Evolutionary conservation across 64 coral and sea anemone genomes (phyloP).

Genomic region (Astreopora myriophthalma): DNA sequence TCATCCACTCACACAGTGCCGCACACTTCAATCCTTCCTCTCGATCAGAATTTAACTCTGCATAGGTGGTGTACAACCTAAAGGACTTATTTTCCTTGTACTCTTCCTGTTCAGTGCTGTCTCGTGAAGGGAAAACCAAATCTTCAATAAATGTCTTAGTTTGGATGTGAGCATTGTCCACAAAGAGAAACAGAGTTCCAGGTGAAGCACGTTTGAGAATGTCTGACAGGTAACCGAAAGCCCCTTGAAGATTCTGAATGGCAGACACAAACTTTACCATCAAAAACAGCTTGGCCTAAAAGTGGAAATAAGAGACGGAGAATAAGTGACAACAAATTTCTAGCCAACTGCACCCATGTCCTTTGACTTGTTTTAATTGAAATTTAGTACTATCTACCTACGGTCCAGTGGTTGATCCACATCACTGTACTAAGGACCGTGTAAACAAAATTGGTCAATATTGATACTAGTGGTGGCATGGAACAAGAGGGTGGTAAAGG

Average conservation of each 20-base stretch:
- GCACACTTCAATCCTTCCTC: slow-evolving; percentile 78
- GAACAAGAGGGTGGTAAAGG: too few species aligned
- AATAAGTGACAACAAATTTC: too few species aligned
- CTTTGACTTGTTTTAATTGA: too few species aligned
- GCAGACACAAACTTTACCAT: slow-evolving; percentile 97
- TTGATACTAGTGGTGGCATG: too few species aligned
- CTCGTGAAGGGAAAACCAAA: slow-evolving; percentile 79
- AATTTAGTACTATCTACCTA: too few species aligned
- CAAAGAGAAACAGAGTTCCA: slow-evolving; percentile 91
- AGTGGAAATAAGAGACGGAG: background rate
- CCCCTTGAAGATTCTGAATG: slow-evolving; percentile 89
- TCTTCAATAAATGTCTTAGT: slow-evolving; percentile 95
- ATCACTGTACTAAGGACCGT: too few species aligned
- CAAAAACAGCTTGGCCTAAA: slow-evolving; percentile 85
- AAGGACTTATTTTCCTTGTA: slow-evolving; percentile 82
- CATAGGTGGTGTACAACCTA: slow-evolving; percentile 93
- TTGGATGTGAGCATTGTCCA: slow-evolving; percentile 98
- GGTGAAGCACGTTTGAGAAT: slow-evolving; percentile 63
- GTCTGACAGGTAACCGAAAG: slow-evolving; percentile 71
- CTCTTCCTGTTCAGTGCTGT: slow-evolving; percentile 66
- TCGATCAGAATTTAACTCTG: slow-evolving; percentile 85
- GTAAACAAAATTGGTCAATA: too few species aligned
- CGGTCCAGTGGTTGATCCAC: too few species aligned
- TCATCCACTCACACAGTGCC: slow-evolving; percentile 84
- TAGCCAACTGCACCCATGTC: too few species aligned